Conservation (phyloP, 2,797 vertebrate species). For the Lophius americanus region DNA sequence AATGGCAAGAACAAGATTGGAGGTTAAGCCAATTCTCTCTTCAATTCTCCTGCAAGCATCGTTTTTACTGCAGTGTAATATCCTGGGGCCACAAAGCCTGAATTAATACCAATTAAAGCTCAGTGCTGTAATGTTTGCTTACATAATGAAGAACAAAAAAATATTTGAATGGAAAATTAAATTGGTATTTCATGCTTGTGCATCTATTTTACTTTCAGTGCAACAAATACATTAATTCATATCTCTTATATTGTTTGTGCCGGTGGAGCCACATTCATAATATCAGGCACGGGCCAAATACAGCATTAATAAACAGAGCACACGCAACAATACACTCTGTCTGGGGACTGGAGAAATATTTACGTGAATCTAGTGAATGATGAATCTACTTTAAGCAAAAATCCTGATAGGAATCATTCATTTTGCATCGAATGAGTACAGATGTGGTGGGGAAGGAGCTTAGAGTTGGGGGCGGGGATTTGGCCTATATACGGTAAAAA, state of each 20-base stretch:
- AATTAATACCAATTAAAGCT: slow-evolving; percentile 75
- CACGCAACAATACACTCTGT: background rate
- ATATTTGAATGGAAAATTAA: slow-evolving; percentile 62
- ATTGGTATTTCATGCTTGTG: slow-evolving; percentile 65
- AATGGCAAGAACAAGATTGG: slow-evolving; percentile 13
- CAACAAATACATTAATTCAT: slow-evolving; percentile 39
- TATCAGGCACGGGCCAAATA: background rate
- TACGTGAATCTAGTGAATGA: background rate
- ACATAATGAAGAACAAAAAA: slow-evolving; percentile 71
- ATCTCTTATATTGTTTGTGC: slow-evolving; percentile 14
- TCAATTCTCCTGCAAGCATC: slow-evolving; percentile 17
- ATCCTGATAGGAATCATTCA: slow-evolving; percentile 20
- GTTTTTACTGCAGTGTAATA: slow-evolving; percentile 53
- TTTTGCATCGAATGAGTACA: slow-evolving; percentile 20
- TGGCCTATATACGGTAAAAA: slow-evolving; percentile 52
- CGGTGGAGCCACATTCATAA: slow-evolving; percentile 12
- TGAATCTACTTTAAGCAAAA: slow-evolving; percentile 5
- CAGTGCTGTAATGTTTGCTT: slow-evolving; percentile 64
- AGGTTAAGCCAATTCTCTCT: slow-evolving; percentile 37
- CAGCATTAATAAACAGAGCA: background rate
- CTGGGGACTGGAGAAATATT: background rate
- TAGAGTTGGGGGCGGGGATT: background rate
- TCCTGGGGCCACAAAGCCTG: slow-evolving; percentile 64
- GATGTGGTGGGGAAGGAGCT: slow-evolving; percentile 18
- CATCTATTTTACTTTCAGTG: slow-evolving; percentile 26